phyloP scores from a whole-genome alignment of 2,113 vertebrate species.

The Scopus umbretta region DNA sequence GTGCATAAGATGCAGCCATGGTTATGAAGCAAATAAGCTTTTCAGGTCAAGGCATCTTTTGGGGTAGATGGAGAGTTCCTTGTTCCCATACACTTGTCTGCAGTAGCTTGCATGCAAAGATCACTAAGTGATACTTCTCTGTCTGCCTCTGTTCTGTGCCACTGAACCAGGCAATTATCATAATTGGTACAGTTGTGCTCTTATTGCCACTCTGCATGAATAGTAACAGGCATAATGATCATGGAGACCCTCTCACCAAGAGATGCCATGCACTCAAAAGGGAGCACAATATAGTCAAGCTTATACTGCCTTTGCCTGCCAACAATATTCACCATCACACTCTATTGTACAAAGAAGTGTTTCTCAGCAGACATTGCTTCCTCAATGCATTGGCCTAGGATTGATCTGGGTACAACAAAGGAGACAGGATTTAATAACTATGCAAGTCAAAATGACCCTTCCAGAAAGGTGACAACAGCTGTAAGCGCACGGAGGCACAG shows the following conservation, averaged over 20 bases:
- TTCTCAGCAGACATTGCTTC: not conserved
- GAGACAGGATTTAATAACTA: constrained; percentile 21
- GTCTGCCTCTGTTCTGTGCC: not conserved
- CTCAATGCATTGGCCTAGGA: not conserved
- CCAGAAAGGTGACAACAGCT: constrained; percentile 29
- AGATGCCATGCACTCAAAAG: not conserved
- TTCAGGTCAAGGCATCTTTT: not conserved
- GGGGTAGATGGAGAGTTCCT: not conserved
- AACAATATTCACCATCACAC: not conserved
- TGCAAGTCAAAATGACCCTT: constrained; percentile 34
- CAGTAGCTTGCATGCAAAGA: not conserved
- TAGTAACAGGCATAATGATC: not conserved
- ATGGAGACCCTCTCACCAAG: not conserved
- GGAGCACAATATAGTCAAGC: not conserved
- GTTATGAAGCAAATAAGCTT: not conserved
- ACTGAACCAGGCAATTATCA: not conserved
- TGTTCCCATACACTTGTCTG: not conserved
- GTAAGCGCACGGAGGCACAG: not conserved
- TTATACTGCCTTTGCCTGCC: not conserved
- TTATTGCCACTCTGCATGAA: not conserved
- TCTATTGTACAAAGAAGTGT: not conserved
- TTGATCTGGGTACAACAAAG: constrained; percentile 28
- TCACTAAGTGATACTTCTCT: not conserved
- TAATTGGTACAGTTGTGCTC: not conserved
- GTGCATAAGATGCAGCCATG: not conserved